phyloP scores from a whole-genome alignment of 2,888 invertebrate species.

The Neoascia interrupta region DNA sequence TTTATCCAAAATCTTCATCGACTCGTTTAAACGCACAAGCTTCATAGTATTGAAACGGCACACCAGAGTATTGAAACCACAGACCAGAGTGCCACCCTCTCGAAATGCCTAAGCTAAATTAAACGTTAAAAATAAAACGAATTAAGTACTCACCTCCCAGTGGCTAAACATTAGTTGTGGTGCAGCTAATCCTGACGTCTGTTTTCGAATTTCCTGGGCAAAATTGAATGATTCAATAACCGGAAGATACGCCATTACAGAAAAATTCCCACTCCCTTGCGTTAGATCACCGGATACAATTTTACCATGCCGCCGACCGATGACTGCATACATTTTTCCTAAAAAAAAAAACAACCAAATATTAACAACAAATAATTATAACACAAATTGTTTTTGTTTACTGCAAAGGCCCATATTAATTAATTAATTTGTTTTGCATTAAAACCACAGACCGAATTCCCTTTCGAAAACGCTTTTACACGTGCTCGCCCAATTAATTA shows the following conservation, averaged over 20 bases:
- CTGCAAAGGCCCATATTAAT: not conserved
- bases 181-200: conserved; percentile 97
- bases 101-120: no score
- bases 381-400: conserved; percentile 20
- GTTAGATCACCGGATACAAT: conserved; percentile 94
- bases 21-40: no score
- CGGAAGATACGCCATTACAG: conserved; percentile 93
- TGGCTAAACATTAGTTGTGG: conserved; percentile 98
- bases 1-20: no score
- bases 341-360: conserved; percentile 74
- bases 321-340: conserved; percentile 94
- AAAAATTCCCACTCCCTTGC: conserved; percentile 94
- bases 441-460: not conserved
- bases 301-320: conserved; percentile 92
- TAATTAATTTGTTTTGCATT: not conserved
- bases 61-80: no score
- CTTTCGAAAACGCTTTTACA: conserved; percentile 3
- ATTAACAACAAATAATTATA: conserved; percentile 16
- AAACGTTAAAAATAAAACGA: no score
- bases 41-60: no score
- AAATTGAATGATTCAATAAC: conserved; percentile 98
- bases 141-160: conserved; percentile 91
- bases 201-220: conserved; percentile 94
- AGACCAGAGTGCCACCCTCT: no score
- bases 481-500: no score